Evolutionary conservation across 2,888 invertebrate species (phyloP).

Genomic region (Xestia sexstrigata): DNA sequence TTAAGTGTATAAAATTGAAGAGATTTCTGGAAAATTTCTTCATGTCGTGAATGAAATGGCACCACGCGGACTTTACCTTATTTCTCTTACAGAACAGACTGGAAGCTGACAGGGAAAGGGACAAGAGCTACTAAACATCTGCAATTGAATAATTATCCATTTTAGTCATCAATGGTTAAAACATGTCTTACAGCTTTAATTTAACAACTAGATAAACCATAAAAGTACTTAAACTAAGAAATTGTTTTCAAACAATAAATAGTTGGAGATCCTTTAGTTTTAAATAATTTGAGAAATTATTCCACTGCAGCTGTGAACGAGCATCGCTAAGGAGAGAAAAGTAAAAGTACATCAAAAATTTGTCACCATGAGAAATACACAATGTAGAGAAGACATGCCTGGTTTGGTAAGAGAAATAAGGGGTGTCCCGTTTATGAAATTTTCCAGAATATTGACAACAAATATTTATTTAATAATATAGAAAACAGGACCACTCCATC

Average conservation of each 20-base stretch:
- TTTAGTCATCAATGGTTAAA: constrained; percentile 90
- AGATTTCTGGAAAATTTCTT: constrained; percentile 89
- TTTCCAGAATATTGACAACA: constrained; percentile 83
- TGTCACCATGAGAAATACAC: constrained; percentile 70
- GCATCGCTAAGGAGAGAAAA: constrained; percentile 87
- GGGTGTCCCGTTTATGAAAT: constrained; percentile 86
- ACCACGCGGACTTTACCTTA: constrained; percentile 77
- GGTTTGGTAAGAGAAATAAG: constrained; percentile 88
- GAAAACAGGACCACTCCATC: constrained; percentile 60
- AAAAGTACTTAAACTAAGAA: constrained; percentile 76
- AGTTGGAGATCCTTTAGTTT: constrained; percentile 84
- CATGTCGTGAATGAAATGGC: constrained; percentile 73
- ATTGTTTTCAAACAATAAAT: constrained; percentile 75
- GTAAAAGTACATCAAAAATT: constrained; percentile 81
- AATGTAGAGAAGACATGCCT: constrained; percentile 73
- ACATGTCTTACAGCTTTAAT: constrained; percentile 89
- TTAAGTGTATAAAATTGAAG: constrained; percentile 76
- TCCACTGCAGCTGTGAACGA: constrained; percentile 90
- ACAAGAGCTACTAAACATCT: constrained; percentile 81
- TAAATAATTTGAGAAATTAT: constrained; percentile 82
- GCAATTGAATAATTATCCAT: constrained; percentile 89
- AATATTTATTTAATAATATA: constrained; percentile 57
- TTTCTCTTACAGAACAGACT: constrained; percentile 86
- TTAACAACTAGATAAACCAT: constrained; percentile 82
- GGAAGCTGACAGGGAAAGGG: constrained; percentile 79